Base-by-base conservation (phyloP, 2,888 invertebrate species). In the Sthenelais limicola region DNA sequence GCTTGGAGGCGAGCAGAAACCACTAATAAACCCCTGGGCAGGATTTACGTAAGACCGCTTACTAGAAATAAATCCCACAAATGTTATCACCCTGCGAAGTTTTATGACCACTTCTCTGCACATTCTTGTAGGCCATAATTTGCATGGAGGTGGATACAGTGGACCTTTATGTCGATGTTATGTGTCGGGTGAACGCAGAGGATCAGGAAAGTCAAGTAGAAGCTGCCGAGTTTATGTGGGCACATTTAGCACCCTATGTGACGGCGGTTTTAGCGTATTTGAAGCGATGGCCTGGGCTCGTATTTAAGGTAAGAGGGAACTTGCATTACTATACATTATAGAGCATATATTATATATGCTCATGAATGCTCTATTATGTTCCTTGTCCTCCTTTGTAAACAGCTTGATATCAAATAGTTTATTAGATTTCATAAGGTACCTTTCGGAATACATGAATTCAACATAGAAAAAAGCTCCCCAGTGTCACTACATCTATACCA, bases 41-140 rank as follows among this genome's bases (percentile, higher is more conserved):
- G 32, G 15, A 1, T 15, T 24, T n/a, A n/a, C n/a, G n/a, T n/a
- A n/a, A n/a, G n/a, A n/a, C n/a, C n/a, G n/a, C n/a, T n/a, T n/a
- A n/a, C n/a, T n/a, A n/a, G n/a, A n/a, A n/a, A n/a, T n/a, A n/a
- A n/a, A n/a, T n/a, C n/a, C n/a, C n/a, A n/a, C n/a, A n/a, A n/a
- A n/a, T n/a, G n/a, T n/a, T n/a, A n/a, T 82, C 9, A 81, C 81
- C 82, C 81, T 82, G 47, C 18, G 47, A 43, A 43, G 47, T 43
- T 15, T 43, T 43, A 43, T 15, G 12, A 15, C 47, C 18, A 18
- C 52, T 52, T 52, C 24, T 18, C 70, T 82, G 7, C 24, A n/a
- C 32, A 84, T 74, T 24, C 83, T 83, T 15, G 81, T 83, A 78
- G 88, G 84, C 72, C 80, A 84, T 83, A 80, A 82, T 74, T 79